These are phyloP conservation scores for Tachina grossa DNA, from an alignment of 2,888 invertebrate genomes.

Conservation along the genomic window DNA sequence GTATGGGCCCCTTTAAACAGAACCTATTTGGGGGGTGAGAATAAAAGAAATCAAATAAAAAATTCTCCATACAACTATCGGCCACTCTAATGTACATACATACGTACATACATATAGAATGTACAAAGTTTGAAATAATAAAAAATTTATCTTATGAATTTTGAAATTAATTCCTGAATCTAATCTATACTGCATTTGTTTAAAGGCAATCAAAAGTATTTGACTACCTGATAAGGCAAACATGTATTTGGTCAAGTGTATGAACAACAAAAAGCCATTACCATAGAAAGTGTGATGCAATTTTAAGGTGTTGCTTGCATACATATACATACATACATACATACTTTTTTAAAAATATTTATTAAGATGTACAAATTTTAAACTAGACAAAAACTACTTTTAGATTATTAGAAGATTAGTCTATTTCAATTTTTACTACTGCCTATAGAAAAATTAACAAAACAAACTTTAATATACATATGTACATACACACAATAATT, in stretches of 20 bases:
- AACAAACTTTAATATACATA: slow-evolving; percentile 32
- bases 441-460: slow-evolving; percentile 32
- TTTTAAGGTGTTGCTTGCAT: background rate
- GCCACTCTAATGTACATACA: background rate
- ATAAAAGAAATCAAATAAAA: too few relatives aligned
- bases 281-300: background rate
- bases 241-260: background rate
- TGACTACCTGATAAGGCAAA: background rate
- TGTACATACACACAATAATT: background rate
- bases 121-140: background rate
- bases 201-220: background rate
- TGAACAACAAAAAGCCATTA: background rate
- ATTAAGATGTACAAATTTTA: slow-evolving; percentile 40
- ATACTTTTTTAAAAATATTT: slow-evolving; percentile 24
- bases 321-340: background rate
- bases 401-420: slow-evolving; percentile 11
- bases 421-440: slow-evolving; percentile 10
- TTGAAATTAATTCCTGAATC: background rate
- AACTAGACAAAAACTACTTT: slow-evolving; percentile 22
- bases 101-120: background rate
- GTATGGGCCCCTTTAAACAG: too few relatives aligned
- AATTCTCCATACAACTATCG: too few relatives aligned
- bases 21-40: too few relatives aligned
- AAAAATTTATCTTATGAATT: background rate
- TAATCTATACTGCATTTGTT: background rate